Evolutionary conservation across 2,888 invertebrate species (phyloP).

Genomic region (Ceraclea dissimilis): DNA sequence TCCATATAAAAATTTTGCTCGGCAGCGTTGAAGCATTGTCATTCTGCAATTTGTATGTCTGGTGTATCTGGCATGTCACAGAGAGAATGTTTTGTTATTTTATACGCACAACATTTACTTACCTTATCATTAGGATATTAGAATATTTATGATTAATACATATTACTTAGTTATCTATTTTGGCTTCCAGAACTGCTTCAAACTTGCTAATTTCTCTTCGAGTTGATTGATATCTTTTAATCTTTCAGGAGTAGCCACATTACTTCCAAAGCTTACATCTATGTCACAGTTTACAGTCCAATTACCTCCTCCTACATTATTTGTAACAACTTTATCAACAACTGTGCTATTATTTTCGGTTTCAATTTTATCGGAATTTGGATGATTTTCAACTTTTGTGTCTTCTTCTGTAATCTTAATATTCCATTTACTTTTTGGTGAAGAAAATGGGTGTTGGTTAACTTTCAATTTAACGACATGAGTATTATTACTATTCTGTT

Average conservation of each 20-base stretch:
- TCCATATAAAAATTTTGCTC: too few species aligned
- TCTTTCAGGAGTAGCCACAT: conserved; percentile 36
- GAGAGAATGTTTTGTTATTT: too few species aligned
- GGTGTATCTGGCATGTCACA: too few species aligned
- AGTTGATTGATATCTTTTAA: conserved; percentile 42
- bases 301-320: background rate
- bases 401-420: conserved; percentile 14
- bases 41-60: too few species aligned
- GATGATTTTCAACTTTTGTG: background rate
- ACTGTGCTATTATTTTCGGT: background rate
- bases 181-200: conserved; percentile 30
- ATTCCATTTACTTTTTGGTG: conserved; percentile 24
- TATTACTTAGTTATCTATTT: background rate
- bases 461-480: conserved; percentile 17
- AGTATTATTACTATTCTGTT: conserved; percentile 8
- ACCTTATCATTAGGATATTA: too few species aligned
- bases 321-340: background rate
- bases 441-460: conserved; percentile 5
- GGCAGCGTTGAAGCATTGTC: too few species aligned
- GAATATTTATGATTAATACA: too few species aligned
- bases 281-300: conserved; percentile 19
- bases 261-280: conserved; percentile 22
- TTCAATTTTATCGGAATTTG: background rate
- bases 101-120: too few species aligned
- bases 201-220: conserved; percentile 38